Evolutionary conservation across 2,888 invertebrate genomes (phyloP), one percentile per base, ranked within the genome.

Genomic region (Desoria tigrina): DNA sequence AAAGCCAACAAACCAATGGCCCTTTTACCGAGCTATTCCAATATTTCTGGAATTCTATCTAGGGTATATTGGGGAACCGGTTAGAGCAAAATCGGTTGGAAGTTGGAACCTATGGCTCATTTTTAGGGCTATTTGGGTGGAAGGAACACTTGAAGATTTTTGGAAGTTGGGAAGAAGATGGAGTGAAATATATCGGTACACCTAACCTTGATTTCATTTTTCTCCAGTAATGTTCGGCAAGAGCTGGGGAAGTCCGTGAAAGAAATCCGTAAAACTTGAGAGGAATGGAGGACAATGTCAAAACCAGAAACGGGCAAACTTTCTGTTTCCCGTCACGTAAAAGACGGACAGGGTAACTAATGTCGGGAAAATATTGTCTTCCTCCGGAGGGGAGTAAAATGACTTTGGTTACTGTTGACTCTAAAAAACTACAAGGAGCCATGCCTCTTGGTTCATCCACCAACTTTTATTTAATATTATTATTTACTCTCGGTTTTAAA

Each of bases 281-380:
- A 21, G 26, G 55, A n/a, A 26, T 28, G 27, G 23, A 24, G 57
- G 42, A 57, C 57, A 57, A 57, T 57, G 57, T 57, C 57, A 57
- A 57, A 57, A 39, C 57, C 57, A 57, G 57, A 57, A 42, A 39
- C 23, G 57, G 39, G 28, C 21, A 39, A 57, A 42, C 42, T 57
- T 57, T 57, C 54, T 57, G 57, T 57, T 57, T 57, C 57, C 57
- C 57, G 42, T 57, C 57, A 57, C 57, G 57, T 57, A 57, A 57
- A 57, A 57, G 57, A 57, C 57, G 24, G 57, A 57, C 57, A 57
- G 57, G 42, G 57, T 55, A 57, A 57, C 57, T 57, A 57, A 57
- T 57, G 57, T 39, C 57, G 37, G 42, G 42, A 57, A 57, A 57
- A 57, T 57, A 57, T 57, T 57, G 42, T 57, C 57, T 57, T 57